Conservation (phyloP, 2,113 vertebrate species). For the Pseudorectes ferrugineus region DNA sequence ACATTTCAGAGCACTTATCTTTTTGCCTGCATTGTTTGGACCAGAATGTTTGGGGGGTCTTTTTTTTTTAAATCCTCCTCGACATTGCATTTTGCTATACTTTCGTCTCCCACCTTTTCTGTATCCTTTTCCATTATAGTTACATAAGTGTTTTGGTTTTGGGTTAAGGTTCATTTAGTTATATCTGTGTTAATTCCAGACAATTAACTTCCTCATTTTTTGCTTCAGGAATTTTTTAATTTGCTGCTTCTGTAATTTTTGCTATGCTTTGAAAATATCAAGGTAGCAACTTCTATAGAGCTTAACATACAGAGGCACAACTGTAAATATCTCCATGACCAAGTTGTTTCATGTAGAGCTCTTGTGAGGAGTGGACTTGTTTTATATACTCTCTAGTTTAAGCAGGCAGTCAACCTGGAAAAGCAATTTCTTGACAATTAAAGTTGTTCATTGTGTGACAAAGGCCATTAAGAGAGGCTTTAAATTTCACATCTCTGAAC, state of each 20-base stretch:
- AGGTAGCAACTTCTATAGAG: not conserved
- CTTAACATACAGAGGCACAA: not conserved
- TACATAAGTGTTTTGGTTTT: not conserved
- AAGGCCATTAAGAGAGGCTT: not conserved
- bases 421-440: constrained; percentile 7
- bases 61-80: fast-evolving
- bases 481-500: not conserved
- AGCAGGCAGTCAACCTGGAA: not conserved
- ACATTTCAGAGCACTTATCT: fast-evolving
- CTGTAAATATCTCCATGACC: not conserved
- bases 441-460: not conserved
- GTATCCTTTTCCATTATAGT: not conserved
- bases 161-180: not conserved
- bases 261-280: not conserved
- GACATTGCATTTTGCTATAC: not conserved
- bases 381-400: not conserved
- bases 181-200: not conserved
- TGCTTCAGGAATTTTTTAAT: constrained; percentile 18
- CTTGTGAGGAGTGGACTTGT: not conserved
- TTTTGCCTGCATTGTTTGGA: not conserved
- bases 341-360: not conserved
- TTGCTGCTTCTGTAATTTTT: not conserved
- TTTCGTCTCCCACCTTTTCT: not conserved
- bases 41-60: fast-evolving
- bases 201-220: constrained; percentile 6